Evolutionary conservation across 1,140 invertebrate species (phyloP).

Genomic region (Pteromalus puparum): DNA sequence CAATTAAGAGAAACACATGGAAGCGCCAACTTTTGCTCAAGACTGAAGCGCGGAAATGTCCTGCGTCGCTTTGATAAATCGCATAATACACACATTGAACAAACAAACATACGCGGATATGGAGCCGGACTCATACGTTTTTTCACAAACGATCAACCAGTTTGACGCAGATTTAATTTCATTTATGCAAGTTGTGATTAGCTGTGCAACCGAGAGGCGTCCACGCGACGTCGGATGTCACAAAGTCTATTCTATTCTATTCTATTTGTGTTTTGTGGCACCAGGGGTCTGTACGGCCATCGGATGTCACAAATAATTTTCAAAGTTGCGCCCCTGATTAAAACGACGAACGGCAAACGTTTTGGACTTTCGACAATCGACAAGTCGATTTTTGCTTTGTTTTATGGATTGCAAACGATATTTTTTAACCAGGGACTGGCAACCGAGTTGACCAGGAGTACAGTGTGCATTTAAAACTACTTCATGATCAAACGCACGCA

Average conservation of each 20-base stretch:
- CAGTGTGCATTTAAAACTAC: not conserved
- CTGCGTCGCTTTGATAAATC: constrained; percentile 6
- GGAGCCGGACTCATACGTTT: not conserved
- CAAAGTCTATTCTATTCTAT: no score
- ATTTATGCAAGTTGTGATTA: not conserved
- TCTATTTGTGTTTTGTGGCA: no score
- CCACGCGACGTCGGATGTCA: no score
- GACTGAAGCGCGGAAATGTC: constrained; percentile 25
- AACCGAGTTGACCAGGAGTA: not conserved
- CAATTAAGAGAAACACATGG: not conserved
- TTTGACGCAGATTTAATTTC: not conserved
- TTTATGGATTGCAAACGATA: not conserved
- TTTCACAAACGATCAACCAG: not conserved
- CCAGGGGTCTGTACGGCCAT: no score
- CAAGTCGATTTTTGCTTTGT: not conserved
- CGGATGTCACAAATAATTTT: not conserved
- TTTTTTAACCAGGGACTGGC: not conserved
- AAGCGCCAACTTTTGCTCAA: not conserved
- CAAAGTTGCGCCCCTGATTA: not conserved
- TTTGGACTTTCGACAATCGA: not conserved
- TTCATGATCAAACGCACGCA: not conserved
- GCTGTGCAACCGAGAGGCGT: not conserved
- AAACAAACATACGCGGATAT: not conserved
- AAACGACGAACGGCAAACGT: no score
- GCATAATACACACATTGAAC: not conserved